Percentiles rank a stretch among this genome's conserved stretches.
phyloP scores from a whole-genome alignment of 2,113 vertebrate genomes.

The Pseudorectes ferrugineus region DNA sequence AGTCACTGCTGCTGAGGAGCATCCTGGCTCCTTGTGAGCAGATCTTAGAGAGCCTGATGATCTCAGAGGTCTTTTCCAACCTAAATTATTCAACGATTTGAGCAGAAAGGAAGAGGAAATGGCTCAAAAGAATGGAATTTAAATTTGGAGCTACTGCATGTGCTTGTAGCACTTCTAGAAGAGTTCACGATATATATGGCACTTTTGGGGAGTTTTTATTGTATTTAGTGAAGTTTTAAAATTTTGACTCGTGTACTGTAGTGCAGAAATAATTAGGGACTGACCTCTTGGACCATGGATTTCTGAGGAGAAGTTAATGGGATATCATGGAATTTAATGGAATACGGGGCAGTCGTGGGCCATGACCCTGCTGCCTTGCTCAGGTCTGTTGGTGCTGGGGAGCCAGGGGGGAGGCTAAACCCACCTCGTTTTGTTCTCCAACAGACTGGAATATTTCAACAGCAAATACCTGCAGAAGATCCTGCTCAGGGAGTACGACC shows the following conservation, averaged over 20 bases:
- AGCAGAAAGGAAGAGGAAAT: not conserved
- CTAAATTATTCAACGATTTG: not conserved
- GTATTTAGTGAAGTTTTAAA: not conserved
- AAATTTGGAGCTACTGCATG: not conserved
- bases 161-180: not conserved
- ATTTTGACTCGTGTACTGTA: not conserved
- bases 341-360: accelerated
- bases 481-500: conserved; percentile 77
- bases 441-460: conserved; percentile 82
- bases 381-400: not conserved
- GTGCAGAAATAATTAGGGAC: not conserved
- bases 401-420: not conserved
- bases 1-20: not conserved
- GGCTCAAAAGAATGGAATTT: not conserved
- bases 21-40: not conserved
- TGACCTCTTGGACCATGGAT: not conserved
- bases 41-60: not conserved
- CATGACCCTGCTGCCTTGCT: not conserved
- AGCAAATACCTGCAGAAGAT: conserved; percentile 80
- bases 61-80: not conserved
- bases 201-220: not conserved
- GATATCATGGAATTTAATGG: not conserved
- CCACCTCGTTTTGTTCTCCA: not conserved
- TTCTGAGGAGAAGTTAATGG: not conserved
- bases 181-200: not conserved